Conservation (phyloP, 2,113 vertebrate genomes). For the Ageneiosus marmoratus region DNA sequence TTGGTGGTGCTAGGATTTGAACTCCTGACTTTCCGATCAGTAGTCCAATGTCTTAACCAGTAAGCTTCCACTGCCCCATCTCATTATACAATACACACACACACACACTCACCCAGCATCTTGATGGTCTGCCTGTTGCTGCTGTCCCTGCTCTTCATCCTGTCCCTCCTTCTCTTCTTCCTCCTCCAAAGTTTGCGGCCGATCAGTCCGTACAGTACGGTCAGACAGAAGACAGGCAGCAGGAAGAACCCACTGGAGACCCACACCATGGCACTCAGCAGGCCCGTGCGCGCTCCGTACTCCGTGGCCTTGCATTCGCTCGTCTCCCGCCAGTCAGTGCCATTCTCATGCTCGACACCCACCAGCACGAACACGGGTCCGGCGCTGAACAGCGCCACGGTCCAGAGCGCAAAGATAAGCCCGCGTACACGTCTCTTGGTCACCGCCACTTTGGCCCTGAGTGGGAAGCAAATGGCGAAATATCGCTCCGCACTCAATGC, state of each 20-base stretch:
- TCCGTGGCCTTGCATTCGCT: conserved; percentile 92
- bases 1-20: too few relatives aligned
- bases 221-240: conserved; percentile 93
- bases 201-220: conserved; percentile 93
- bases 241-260: conserved; percentile 93
- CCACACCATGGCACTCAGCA: conserved; percentile 95
- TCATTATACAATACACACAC: background rate
- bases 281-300: conserved; percentile 88
- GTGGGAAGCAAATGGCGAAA: conserved; percentile 92
- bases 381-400: conserved; percentile 83
- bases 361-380: conserved; percentile 93
- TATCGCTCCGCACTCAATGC: conserved; percentile 95
- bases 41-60: too few relatives aligned
- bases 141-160: conserved; percentile 13
- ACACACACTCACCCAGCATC: conserved; percentile 84
- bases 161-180: conserved; percentile 17
- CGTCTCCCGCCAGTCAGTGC: conserved; percentile 77
- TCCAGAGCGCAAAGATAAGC: conserved; percentile 90
- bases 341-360: conserved; percentile 87
- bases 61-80: too few relatives aligned
- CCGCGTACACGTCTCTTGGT: conserved; percentile 89
- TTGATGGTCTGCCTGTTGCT: conserved; percentile 91
- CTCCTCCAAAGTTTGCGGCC: conserved; percentile 88
- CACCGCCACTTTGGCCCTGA: conserved; percentile 89
- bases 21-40: too few relatives aligned